A percentile compares a stretch with the other conserved stretches of the same genome.
Evolutionary conservation across 1,140 invertebrate genomes (phyloP).

Genomic region (Brachionus paranguensis): DNA sequence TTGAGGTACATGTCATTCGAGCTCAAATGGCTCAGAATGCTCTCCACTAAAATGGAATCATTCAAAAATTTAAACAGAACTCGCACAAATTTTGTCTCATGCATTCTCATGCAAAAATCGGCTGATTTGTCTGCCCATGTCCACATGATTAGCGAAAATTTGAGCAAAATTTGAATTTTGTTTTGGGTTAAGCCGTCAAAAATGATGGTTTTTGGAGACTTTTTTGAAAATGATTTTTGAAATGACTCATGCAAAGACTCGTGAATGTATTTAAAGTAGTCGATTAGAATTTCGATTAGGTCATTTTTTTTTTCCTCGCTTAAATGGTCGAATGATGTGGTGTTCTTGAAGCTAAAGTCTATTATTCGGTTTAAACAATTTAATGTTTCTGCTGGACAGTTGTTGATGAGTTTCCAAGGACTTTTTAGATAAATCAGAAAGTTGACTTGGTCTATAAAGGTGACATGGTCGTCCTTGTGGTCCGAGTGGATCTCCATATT

Average conservation of each 20-base stretch:
- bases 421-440: constrained; percentile 31
- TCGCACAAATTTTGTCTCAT: neutral
- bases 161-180: constrained; percentile 6
- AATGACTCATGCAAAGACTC: constrained; percentile 5
- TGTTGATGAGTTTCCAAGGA: constrained; percentile 25
- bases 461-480: neutral
- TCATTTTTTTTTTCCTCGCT: neutral
- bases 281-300: constrained; percentile 25
- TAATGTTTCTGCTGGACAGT: constrained; percentile 17
- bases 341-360: constrained; percentile 1
- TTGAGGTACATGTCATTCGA: neutral
- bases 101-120: constrained; percentile 20
- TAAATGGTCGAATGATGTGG: neutral
- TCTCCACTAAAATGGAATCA: neutral
- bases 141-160: constrained; percentile 22
- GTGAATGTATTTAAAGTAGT: constrained; percentile 33
- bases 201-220: neutral
- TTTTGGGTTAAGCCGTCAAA: neutral
- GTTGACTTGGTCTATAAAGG: neutral
- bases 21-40: neutral
- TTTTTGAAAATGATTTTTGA: constrained; percentile 1
- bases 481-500: neutral
- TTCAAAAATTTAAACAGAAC: constrained; percentile 29
- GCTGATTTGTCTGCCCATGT: constrained; percentile 27
- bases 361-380: neutral